A percentile compares a stretch with the other conserved stretches of the same genome.
Conservation (phyloP, 1,140 invertebrate genomes). For the Scaptodrosophila lebanonensis region DNA sequence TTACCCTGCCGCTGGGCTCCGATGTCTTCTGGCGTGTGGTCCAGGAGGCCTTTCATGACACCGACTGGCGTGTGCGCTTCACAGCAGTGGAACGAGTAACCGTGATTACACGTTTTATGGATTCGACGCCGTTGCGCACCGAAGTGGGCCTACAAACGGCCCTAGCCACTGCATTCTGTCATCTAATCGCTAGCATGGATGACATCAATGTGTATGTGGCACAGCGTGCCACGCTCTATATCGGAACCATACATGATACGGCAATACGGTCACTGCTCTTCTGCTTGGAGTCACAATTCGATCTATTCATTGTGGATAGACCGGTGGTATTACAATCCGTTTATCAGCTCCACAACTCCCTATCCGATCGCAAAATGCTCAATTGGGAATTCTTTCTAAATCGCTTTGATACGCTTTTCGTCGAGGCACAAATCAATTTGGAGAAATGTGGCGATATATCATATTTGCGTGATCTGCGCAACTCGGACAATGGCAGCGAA, state of each 20-base stretch:
- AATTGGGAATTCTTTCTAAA: conserved; percentile 99
- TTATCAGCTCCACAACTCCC: conserved; percentile 94
- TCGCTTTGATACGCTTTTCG: conserved; percentile 95
- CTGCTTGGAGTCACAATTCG: conserved; percentile 94
- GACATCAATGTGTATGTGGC: conserved; percentile 96
- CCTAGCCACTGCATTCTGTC: conserved; percentile 97
- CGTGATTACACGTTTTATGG: conserved; percentile 94
- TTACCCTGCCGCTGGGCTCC: conserved; percentile 93
- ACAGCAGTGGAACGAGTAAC: conserved; percentile 95
- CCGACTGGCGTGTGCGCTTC: conserved; percentile 94
- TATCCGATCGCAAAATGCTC: conserved; percentile 93
- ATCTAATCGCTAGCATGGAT: conserved; percentile 96
- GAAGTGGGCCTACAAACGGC: conserved; percentile 93
- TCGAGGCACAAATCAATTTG: conserved; percentile 95
- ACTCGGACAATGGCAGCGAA: conserved; percentile 93
- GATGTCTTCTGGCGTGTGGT: conserved; percentile 97
- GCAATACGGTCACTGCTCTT: conserved; percentile 89
- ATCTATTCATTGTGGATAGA: conserved; percentile 95
- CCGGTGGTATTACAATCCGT: conserved; percentile 98
- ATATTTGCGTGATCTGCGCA: conserved; percentile 91
- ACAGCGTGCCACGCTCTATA: conserved; percentile 93
- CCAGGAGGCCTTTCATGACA: conserved; percentile 93
- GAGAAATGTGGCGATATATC: conserved; percentile 89
- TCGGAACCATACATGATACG: conserved; percentile 95
- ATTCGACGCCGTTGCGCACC: conserved; percentile 89